A percentile compares a stretch with the other conserved stretches of the same genome.
Evolutionary conservation across 53 echinoderm and acorn worm genomes (phyloP).

Genomic region (Paracentrotus lividus): DNA sequence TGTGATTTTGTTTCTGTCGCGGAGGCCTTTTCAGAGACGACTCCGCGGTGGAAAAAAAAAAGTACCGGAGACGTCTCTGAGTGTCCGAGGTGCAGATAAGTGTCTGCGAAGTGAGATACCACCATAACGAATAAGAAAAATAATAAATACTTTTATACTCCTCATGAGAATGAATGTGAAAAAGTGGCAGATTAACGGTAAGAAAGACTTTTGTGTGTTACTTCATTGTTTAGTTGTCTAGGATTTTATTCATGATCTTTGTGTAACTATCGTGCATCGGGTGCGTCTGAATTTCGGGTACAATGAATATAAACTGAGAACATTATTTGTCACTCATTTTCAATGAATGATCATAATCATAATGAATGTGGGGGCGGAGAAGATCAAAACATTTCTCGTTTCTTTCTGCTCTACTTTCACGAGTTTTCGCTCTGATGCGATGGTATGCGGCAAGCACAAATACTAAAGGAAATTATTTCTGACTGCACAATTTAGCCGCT

Average conservation of each 20-base stretch:
- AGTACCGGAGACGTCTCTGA: too few relatives aligned
- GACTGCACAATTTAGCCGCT: background rate
- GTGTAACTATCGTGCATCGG: conserved; percentile 40
- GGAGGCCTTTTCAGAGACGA: too few relatives aligned
- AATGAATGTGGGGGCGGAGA: conserved; percentile 21
- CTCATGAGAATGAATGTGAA: too few relatives aligned
- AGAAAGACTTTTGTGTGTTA: background rate
- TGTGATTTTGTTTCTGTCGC: too few relatives aligned
- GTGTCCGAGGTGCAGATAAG: too few relatives aligned
- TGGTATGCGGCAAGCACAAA: conserved; percentile 42
- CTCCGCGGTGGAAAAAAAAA: too few relatives aligned
- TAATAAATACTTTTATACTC: too few relatives aligned
- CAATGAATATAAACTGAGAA: background rate
- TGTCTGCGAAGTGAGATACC: too few relatives aligned
- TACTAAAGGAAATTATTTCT: background rate
- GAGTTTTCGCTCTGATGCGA: conserved; percentile 55
- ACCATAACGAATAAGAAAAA: too few relatives aligned
- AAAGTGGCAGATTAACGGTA: background rate
- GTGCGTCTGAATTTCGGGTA: background rate
- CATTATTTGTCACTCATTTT: background rate
- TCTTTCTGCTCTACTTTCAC: conserved; percentile 19
- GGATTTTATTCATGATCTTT: background rate
- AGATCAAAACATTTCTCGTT: background rate
- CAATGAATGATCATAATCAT: conserved; percentile 19
- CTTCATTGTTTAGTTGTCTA: background rate